Evolutionary conservation across 2,888 invertebrate genomes (phyloP).

Genomic region (Lamellibrachia satsuma): DNA sequence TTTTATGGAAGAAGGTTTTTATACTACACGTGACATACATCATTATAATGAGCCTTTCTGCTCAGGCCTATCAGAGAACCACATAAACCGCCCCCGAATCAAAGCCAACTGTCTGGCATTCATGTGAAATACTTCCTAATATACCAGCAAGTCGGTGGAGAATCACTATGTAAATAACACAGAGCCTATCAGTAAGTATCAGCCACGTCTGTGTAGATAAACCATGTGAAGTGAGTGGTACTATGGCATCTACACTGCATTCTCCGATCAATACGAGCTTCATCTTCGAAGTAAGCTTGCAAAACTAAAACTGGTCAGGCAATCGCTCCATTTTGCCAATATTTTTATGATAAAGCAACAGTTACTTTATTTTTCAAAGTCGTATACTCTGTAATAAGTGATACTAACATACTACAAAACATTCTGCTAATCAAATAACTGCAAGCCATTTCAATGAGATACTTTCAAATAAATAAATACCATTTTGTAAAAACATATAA

Average conservation of each 20-base stretch:
- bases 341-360: background rate
- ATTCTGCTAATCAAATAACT: too few species aligned
- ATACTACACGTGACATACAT: background rate
- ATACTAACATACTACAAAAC: too few species aligned
- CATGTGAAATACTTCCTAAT: background rate
- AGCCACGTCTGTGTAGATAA: background rate
- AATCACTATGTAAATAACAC: background rate
- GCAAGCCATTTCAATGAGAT: too few species aligned
- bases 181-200: background rate
- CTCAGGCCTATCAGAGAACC: background rate
- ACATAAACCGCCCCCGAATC: background rate
- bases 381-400: too few species aligned
- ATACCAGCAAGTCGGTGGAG: background rate
- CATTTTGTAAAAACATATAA: too few species aligned
- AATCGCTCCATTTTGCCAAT: background rate
- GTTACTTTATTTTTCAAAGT: background rate
- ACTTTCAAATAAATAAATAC: too few species aligned
- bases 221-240: background rate
- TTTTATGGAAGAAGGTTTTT: background rate
- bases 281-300: background rate
- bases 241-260: background rate
- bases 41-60: background rate
- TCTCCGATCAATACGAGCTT: background rate
- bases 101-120: background rate
- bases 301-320: background rate